Base-by-base conservation (phyloP, 2,113 vertebrate genomes). In the Smithornis capensis region DNA sequence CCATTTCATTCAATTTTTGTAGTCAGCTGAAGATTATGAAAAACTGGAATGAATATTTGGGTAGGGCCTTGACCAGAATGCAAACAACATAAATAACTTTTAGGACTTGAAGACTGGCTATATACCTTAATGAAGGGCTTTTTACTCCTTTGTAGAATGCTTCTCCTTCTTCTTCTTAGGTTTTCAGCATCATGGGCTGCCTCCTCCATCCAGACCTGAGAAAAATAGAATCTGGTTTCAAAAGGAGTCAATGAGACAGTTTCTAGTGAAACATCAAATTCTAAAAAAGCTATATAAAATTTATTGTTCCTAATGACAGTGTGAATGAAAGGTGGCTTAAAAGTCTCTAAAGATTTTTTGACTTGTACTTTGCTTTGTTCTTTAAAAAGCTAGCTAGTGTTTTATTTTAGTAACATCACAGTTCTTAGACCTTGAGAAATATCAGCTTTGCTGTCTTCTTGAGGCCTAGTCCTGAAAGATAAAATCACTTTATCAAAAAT, bases 111-210 rank as follows among this genome's bases (percentile, higher is more conserved):
- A 67, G 19, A 47, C 8, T 65, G 19, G 37, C 13, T 55, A 7
- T 15, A 4, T 0, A 5, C 50, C 3, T 38, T 47, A 52, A 23
- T 6, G 14, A 71, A 45, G 9, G n/a, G 21, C 0, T 0, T 45
- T 68, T 83, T 55, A 35, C 13, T 59, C 8, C 50, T 60, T 44
- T 63, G 8, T 9, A 29, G 42, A 50, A 4, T 50, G 9, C 21
- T 84, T 67, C 7, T 83, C 6, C 13, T 91, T n/a, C 8, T 65
- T 15, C 23, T 50, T 22, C 17, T 77, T 35, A 76, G 10, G 4
- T 90, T 92, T 38, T 40, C 12, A 29, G 27, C 11, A 75, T 50
- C 56, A 42, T 10, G 3, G 8, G 21, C 15, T 76, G 17, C 4
- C 3, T 64, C 22, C 3, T n/a, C 9, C 24, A 8, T 24, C 24